These are phyloP conservation scores for Pygmarrhopalites habei DNA, from an alignment of 1,140 invertebrate genomes.

Conservation along the genomic window DNA sequence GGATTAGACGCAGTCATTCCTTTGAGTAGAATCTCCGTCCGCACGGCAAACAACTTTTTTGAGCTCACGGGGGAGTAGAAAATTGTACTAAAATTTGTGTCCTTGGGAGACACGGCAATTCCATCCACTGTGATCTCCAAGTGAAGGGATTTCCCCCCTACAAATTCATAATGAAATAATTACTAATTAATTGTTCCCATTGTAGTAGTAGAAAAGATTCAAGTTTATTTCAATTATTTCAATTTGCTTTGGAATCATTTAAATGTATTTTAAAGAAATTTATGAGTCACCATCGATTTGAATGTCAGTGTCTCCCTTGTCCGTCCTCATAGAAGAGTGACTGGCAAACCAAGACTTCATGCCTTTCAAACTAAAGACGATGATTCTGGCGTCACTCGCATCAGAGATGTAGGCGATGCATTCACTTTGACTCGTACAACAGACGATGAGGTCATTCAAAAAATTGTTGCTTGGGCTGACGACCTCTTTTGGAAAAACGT, in stretches of 20 bases:
- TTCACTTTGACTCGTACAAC: slow-evolving; percentile 52
- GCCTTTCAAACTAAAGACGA: slow-evolving; percentile 54
- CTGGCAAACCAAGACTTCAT: slow-evolving; percentile 51
- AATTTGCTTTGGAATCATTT: too few relatives aligned
- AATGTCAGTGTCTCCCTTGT: not conserved
- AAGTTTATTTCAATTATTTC: too few relatives aligned
- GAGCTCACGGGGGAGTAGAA: slow-evolving; percentile 75
- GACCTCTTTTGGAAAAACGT: slow-evolving; percentile 47
- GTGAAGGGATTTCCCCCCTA: not conserved
- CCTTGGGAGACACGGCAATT: slow-evolving; percentile 60
- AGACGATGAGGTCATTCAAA: slow-evolving; percentile 17
- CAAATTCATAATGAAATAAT: too few relatives aligned
- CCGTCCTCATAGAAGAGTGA: not conserved
- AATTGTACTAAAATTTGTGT: slow-evolving; percentile 50
- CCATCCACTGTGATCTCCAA: slow-evolving; percentile 54
- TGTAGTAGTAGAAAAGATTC: too few relatives aligned
- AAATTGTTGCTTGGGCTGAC: not conserved
- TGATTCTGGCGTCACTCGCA: slow-evolving; percentile 22
- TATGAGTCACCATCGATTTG: not conserved
- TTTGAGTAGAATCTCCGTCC: too few relatives aligned
- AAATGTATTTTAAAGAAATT: not conserved
- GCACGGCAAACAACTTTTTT: slow-evolving; percentile 61
- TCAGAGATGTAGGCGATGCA: slow-evolving; percentile 69
- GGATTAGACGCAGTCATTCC: too few relatives aligned
- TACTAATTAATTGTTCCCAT: too few relatives aligned